Evolutionary conservation across 2,113 vertebrate genomes (phyloP).

Genomic region (Lontra canadensis): DNA sequence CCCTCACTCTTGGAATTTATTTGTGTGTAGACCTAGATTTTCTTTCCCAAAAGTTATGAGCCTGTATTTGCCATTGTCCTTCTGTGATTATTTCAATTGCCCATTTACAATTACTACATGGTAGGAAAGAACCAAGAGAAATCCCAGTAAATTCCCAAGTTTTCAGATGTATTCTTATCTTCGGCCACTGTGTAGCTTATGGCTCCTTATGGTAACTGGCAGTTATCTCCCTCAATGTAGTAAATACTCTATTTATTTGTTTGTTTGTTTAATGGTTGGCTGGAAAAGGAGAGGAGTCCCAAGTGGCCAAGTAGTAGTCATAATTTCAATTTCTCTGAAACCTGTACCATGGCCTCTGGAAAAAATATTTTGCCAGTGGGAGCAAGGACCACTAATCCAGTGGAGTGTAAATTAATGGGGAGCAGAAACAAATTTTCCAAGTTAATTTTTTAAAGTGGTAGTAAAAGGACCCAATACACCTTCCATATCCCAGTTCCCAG

Average conservation of each 20-base stretch:
- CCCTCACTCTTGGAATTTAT: background rate
- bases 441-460: background rate
- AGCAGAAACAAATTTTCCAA: background rate
- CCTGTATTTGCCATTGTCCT: background rate
- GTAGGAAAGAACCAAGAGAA: background rate
- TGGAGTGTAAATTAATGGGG: background rate
- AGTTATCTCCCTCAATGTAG: background rate
- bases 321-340: background rate
- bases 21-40: background rate
- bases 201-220: background rate
- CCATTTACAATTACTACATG: background rate
- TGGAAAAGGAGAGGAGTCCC: background rate
- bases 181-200: background rate
- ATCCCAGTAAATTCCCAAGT: background rate
- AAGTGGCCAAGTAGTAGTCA: background rate
- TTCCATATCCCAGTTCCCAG: background rate
- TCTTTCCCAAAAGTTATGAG: background rate
- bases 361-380: background rate
- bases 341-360: background rate
- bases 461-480: background rate
- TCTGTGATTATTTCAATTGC: background rate
- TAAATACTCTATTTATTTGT: background rate
- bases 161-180: background rate
- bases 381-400: background rate
- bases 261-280: background rate